Conservation (phyloP, 2,888 invertebrate genomes). For the Volucella zonaria region DNA sequence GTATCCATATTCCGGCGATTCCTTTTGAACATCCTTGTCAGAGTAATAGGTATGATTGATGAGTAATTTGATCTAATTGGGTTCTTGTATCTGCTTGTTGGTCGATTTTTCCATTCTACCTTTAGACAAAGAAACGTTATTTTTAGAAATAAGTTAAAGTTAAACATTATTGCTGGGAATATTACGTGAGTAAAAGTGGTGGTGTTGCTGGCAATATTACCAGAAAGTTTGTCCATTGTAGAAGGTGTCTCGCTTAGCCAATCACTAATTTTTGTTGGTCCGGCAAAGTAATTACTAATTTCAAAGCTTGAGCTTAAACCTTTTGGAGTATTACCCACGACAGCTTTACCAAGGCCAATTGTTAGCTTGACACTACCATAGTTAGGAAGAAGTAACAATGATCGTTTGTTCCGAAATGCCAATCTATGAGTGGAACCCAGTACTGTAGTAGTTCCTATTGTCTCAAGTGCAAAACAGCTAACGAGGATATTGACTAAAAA, state of each 20-base stretch:
- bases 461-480: neutral
- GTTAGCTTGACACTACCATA: constrained; percentile 45
- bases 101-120: too few relatives aligned
- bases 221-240: neutral
- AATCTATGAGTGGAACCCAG: neutral
- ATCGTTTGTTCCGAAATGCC: constrained; percentile 15
- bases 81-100: too few relatives aligned
- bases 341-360: constrained; percentile 15
- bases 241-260: constrained; percentile 5
- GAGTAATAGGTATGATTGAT: too few relatives aligned
- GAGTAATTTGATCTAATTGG: too few relatives aligned
- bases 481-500: neutral
- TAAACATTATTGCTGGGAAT: too few relatives aligned
- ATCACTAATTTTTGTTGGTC: constrained; percentile 35
- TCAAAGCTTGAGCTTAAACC: constrained; percentile 43
- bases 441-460: neutral
- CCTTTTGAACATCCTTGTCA: too few relatives aligned
- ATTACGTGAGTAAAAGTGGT: neutral
- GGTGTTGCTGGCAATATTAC: neutral
- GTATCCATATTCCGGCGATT: too few relatives aligned
- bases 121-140: too few relatives aligned
- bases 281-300: constrained; percentile 38
- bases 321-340: constrained; percentile 37
- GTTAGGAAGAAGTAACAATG: constrained; percentile 39
- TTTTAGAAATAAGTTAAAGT: too few relatives aligned